These are phyloP conservation scores for Himalopsyche phryganea DNA, from an alignment of 1,140 invertebrate genomes.

Conservation along the genomic window DNA sequence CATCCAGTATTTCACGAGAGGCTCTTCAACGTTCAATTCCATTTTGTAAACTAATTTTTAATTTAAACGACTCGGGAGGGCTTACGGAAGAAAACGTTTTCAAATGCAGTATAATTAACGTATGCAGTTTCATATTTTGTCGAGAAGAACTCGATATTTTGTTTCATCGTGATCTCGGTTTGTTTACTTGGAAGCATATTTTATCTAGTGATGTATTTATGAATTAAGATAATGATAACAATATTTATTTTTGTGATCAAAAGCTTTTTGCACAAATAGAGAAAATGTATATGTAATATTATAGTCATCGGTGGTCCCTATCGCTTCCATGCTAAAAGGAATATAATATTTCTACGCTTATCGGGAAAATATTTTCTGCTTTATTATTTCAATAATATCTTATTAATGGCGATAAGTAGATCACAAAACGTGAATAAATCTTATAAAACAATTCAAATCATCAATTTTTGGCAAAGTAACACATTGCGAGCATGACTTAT, in stretches of 20 bases:
- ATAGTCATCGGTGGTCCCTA: slow-evolving; percentile 8
- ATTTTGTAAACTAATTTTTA: no score
- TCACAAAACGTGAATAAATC: not conserved
- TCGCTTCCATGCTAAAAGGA: slow-evolving; percentile 1
- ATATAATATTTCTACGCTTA: slow-evolving; percentile 1
- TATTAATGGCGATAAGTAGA: not conserved
- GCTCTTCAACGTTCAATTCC: no score
- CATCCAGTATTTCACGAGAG: no score
- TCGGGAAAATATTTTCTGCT: not conserved
- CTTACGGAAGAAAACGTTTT: no score
- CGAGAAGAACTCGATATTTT: not conserved
- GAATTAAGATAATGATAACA: slow-evolving; percentile 14
- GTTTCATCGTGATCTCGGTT: not conserved
- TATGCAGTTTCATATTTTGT: no score
- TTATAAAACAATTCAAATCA: no score
- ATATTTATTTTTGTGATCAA: slow-evolving; percentile 27
- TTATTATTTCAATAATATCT: not conserved
- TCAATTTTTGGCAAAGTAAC: no score
- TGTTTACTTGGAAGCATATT: slow-evolving; percentile 3
- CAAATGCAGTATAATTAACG: no score
- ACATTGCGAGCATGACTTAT: no score
- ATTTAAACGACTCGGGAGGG: no score
- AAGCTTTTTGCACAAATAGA: slow-evolving; percentile 28
- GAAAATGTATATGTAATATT: slow-evolving; percentile 20
- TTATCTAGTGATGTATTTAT: slow-evolving; percentile 14